Evolutionary conservation across 2,113 vertebrate genomes (phyloP).

Genomic region (Gulo gulo): DNA sequence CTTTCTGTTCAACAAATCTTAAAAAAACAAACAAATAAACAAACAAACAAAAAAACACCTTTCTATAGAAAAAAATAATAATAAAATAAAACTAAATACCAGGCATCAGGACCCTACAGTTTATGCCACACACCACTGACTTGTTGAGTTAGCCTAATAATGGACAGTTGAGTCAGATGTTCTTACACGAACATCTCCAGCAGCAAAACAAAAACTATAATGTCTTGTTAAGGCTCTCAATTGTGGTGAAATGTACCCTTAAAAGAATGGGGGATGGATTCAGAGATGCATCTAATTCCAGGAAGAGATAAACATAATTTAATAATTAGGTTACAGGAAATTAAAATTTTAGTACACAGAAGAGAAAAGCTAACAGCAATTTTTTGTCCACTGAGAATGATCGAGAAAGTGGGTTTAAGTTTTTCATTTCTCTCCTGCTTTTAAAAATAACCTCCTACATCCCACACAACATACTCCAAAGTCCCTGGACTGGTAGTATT

Average conservation of each 20-base stretch:
- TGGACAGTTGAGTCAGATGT: background rate
- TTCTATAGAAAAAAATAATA: background rate
- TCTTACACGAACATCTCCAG: background rate
- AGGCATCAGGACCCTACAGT: background rate
- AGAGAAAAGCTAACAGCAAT: background rate
- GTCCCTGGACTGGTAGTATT: background rate
- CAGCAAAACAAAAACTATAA: background rate
- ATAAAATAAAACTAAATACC: background rate
- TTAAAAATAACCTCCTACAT: background rate
- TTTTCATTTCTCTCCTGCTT: background rate
- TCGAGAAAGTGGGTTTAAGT: background rate
- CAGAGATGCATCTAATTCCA: background rate
- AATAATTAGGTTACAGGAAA: background rate
- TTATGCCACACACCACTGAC: background rate
- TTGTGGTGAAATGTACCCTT: background rate
- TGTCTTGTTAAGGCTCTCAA: background rate
- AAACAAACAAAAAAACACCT: background rate
- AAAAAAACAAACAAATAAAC: background rate
- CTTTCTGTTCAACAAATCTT: background rate
- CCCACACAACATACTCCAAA: conserved; percentile 10
- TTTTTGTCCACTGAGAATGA: background rate
- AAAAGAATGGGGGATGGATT: background rate
- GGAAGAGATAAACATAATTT: background rate
- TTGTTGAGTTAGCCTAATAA: background rate
- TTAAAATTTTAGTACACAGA: background rate